Evolutionary conservation across 2,113 vertebrate genomes (phyloP).

Genomic region (Acrocephalus arundinaceus): DNA sequence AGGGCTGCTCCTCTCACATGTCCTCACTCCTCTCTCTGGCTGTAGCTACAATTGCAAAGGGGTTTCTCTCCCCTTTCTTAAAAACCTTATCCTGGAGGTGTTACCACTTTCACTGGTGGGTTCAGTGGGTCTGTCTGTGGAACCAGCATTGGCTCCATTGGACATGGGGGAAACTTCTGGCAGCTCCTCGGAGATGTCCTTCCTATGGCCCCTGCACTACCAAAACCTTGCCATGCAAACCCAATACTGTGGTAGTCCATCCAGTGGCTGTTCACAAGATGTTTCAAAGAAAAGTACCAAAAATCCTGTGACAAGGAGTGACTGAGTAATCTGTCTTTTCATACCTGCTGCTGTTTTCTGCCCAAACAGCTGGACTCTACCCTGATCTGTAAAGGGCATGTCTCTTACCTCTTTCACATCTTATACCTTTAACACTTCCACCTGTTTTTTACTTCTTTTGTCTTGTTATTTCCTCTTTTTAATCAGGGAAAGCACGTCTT

Average conservation of each 20-base stretch:
- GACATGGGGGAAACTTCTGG: neutral
- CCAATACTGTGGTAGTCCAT: neutral
- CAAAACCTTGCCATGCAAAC: neutral
- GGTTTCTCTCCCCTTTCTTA: too few relatives aligned
- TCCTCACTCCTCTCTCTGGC: neutral
- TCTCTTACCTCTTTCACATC: neutral
- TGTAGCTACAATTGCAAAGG: neutral
- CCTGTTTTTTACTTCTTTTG: neutral
- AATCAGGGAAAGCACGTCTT: neutral
- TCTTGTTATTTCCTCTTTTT: neutral
- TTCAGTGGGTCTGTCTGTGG: accelerated
- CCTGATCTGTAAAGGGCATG: too few relatives aligned
- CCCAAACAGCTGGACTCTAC: neutral
- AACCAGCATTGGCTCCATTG: neutral
- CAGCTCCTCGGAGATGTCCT: neutral
- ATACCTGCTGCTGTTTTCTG: neutral
- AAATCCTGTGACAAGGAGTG: neutral
- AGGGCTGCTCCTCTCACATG: accelerated
- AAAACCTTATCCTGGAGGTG: neutral
- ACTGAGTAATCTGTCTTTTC: neutral
- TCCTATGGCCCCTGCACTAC: neutral
- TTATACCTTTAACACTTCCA: neutral
- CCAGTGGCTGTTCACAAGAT: neutral
- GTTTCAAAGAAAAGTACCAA: neutral
- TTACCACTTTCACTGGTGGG: too few relatives aligned